phyloP scores from a whole-genome alignment of 1,140 invertebrate species.

The Wiebesia pumilae region DNA sequence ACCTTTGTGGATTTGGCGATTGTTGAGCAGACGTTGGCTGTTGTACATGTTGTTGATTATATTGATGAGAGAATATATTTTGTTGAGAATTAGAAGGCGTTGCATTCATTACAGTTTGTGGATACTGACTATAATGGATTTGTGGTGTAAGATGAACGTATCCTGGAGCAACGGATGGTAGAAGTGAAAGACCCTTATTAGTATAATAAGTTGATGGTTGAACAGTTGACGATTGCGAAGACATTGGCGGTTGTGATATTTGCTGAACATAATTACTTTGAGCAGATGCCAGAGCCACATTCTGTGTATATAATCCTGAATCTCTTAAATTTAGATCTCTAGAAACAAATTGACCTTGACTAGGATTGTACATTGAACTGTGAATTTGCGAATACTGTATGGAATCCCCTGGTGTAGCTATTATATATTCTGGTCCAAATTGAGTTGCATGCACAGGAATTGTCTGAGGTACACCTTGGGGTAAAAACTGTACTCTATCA shows the following conservation, averaged over 20 bases:
- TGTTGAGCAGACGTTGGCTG: conserved; percentile 69
- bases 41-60: conserved; percentile 60
- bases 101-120: conserved; percentile 69
- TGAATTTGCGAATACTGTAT: conserved; percentile 70
- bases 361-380: conserved; percentile 35
- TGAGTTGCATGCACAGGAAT: conserved; percentile 67
- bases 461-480: conserved; percentile 67
- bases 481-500: conserved; percentile 66
- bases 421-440: conserved; percentile 61
- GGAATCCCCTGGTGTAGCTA: conserved; percentile 57
- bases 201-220: conserved; percentile 68
- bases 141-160: conserved; percentile 65
- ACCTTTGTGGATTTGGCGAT: conserved; percentile 70
- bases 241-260: conserved; percentile 62
- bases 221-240: conserved; percentile 66
- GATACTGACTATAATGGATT: conserved; percentile 69
- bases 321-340: conserved; percentile 68
- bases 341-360: conserved; percentile 61
- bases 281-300: neutral
- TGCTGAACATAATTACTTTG: conserved; percentile 18
- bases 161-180: conserved; percentile 60
- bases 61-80: conserved; percentile 63
- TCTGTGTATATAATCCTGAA: conserved; percentile 62
- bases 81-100: conserved; percentile 64
- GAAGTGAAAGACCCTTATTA: conserved; percentile 59